Base-by-base conservation (phyloP, 1,140 invertebrate genomes). In the Wasmannia auropunctata region DNA sequence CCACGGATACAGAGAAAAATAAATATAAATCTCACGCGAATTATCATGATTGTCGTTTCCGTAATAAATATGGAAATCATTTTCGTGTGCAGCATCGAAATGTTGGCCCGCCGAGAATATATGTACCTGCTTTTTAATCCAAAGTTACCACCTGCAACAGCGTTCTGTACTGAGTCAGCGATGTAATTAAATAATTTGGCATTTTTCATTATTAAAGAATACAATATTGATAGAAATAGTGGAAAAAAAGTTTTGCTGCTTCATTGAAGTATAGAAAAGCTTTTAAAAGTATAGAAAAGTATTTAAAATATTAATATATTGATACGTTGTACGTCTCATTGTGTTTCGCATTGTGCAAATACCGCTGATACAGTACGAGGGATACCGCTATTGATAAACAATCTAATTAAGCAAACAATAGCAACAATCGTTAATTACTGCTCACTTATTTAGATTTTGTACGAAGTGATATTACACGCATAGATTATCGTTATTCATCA, bases 401-500 rank as follows among this genome's bases (percentile, higher is more conserved):
- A 80, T 69, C 22, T 56, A 28, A 69, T 69, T 69, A 80, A 80
- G 22, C 22, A 11, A 28, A 14, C 22, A 19, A 54, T 28, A 31
- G 49, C 2, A 69, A 34, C 28, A 3, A 28, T 25, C 37, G 31
- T 51, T 67, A 19, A 67, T 79, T 79, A 67, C 25, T 51, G 28
- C 22, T n/a, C 8, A 43, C 31, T 54, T 54, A 54, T 56, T 69
- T 51, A 25, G 16, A 69, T 80, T 40, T 54, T 16, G 49, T 69
- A 28, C 10, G 0, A 43, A 80, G n/a, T 72, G 37, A 72, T 65
- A 49, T 69, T 46, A 25, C 31, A 43, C 67, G 51, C 67, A 40
- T 60, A 83, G 65, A 81, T 74, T 67, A 80, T 28, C 37, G 51
- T 58, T 43, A 19, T 83, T 58, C 14, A 43, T 31, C 22, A 19